These are phyloP conservation scores for Stegophylla sp. DNA, from an alignment of 2,888 invertebrate species.

Conservation along the genomic window DNA sequence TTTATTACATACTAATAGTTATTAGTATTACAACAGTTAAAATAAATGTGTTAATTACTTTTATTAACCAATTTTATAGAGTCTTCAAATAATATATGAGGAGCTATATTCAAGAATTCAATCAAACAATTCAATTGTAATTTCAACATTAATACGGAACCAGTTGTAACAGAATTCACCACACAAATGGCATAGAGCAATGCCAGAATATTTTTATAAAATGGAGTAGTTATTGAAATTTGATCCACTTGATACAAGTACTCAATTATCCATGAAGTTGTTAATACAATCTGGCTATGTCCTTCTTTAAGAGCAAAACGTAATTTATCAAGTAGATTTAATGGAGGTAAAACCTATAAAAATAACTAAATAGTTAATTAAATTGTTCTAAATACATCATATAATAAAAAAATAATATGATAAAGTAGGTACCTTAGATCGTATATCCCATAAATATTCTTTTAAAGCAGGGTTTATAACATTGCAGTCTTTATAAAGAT, in stretches of 20 bases:
- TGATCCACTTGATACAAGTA: conserved; percentile 55
- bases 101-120: conserved; percentile 32
- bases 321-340: conserved; percentile 45
- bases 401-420: not conserved
- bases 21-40: not conserved
- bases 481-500: conserved; percentile 38
- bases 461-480: conserved; percentile 33
- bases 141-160: conserved; percentile 30
- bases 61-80: not conserved
- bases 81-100: conserved; percentile 34
- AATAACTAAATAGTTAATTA: not conserved
- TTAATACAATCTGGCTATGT: conserved; percentile 26
- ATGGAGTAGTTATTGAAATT: conserved; percentile 46
- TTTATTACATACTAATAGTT: not conserved
- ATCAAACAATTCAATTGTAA: conserved; percentile 47
- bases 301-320: conserved; percentile 24
- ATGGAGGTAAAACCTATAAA: conserved; percentile 36
- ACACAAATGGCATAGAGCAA: conserved; percentile 34
- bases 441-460: conserved; percentile 46
- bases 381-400: no score
- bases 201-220: conserved; percentile 27
- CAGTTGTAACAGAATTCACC: not conserved
- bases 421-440: conserved; percentile 47
- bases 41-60: conserved; percentile 22
- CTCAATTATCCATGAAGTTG: conserved; percentile 46